Base-by-base conservation (phyloP, 2,113 vertebrate genomes). In the Dipodomys ordii region DNA sequence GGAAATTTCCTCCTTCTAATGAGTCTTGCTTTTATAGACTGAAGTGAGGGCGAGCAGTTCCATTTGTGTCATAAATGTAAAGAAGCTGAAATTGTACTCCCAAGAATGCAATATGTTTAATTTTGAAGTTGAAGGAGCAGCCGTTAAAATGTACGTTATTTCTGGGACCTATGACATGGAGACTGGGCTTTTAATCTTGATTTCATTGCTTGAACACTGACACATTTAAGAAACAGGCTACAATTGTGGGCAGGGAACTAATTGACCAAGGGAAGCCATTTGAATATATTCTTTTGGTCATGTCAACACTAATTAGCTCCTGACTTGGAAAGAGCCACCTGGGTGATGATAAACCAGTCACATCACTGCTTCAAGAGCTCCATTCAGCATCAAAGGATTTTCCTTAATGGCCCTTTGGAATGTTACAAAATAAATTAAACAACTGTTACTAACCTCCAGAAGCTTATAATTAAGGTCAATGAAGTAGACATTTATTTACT, bases 1-100 rank as follows among this genome's bases (percentile, higher is more conserved):
- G 90, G 96, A 97, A 98, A 98, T 98, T 98, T 98, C 97, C 97
- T 98, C 95, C 95, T 95, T 96, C 97, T 98, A 97, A 98, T 64
- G 39, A 98, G 97, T 90, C 95, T 85, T 83, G n/a, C 97, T 96
- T 97, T 98, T 98, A 98, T 96, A 96, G 97, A 97, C 96, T 91
- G 93, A 93, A 97, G 97, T 83, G 96, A 96, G 94, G 92, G 93
- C 65, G 2, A 96, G 96, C 44, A 77, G 97, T 95, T 97, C 96
- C 96, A 97, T 97, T 97, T 87, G 87, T 94, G 95, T 94, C 92
- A 96, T 97, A 98, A 98, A 98, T 32, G 49, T 94, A 96, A 96
- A 97, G 95, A 97, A 97, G 95, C 89, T 97, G 97, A 97, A 97
- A 98, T 95, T 4, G 44, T 96, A 98, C 97, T 96, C 95, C 90